These are phyloP conservation scores for Channallabes apus DNA, from an alignment of 2,797 vertebrate species.

Conservation along the genomic window DNA sequence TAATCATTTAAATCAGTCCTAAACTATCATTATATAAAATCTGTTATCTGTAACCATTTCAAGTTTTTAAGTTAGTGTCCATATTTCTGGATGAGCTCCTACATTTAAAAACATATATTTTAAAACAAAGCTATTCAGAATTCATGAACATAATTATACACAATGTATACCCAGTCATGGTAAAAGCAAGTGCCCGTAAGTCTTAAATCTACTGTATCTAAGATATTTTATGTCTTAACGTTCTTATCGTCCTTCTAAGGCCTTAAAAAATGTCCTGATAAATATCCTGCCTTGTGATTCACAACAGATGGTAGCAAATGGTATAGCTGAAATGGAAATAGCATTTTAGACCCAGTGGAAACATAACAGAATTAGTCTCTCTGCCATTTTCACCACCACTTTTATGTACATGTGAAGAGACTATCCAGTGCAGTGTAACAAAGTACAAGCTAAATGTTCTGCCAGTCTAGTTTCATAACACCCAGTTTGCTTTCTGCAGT, in stretches of 20 bases:
- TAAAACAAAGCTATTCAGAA: neutral
- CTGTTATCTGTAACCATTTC: neutral
- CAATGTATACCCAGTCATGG: neutral
- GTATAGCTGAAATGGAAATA: neutral
- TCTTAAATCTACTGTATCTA: neutral
- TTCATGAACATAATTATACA: neutral
- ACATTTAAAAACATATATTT: neutral
- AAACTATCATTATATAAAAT: neutral
- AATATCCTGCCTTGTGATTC: too few relatives aligned
- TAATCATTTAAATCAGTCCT: too few relatives aligned
- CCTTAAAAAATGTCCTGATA: neutral
- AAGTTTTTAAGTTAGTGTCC: neutral
- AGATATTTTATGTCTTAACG: neutral
- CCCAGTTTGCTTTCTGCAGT: slow-evolving; percentile 8
- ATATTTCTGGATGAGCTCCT: neutral
- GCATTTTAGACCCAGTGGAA: neutral
- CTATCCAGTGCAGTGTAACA: neutral
- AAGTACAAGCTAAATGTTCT: neutral
- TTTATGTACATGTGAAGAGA: slow-evolving; percentile 21
- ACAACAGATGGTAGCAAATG: neutral
- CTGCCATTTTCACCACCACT: slow-evolving; percentile 28
- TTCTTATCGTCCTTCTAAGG: neutral
- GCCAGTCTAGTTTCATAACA: neutral
- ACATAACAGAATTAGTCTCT: slow-evolving; percentile 4
- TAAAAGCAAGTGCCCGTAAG: neutral